These are phyloP conservation scores for Barnardius zonarius DNA, from an alignment of 2,113 vertebrate species.

Conservation along the genomic window DNA sequence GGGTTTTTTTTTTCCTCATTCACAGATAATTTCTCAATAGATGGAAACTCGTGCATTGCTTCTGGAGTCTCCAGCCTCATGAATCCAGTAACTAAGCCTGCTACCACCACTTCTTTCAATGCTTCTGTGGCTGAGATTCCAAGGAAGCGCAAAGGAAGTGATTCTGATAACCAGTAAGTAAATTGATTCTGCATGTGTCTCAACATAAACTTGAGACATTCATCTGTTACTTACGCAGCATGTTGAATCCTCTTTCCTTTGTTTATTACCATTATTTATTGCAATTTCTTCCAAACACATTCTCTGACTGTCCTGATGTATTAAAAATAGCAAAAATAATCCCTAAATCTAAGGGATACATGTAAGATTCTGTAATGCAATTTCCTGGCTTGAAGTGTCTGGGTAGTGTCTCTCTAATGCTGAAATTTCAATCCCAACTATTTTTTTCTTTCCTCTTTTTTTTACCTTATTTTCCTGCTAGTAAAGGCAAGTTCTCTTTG, in stretches of 20 bases:
- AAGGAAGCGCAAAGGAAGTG: conserved; percentile 86
- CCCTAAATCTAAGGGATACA: neutral
- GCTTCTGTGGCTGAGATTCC: conserved; percentile 72
- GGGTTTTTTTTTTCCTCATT: neutral
- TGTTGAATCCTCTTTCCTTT: neutral
- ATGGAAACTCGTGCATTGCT: conserved; percentile 62
- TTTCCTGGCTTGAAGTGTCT: neutral
- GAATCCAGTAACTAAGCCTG: conserved; percentile 57
- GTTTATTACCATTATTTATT: neutral
- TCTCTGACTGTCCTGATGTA: neutral
- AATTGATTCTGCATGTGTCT: neutral
- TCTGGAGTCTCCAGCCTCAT: conserved; percentile 71
- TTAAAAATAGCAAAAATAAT: neutral
- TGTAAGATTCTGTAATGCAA: neutral
- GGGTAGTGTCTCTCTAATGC: neutral
- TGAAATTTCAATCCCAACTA: neutral
- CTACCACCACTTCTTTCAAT: conserved; percentile 58
- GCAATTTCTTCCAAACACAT: neutral
- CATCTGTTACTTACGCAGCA: neutral
- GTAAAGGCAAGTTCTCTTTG: neutral
- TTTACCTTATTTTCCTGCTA: neutral
- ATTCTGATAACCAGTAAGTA: conserved; percentile 84
- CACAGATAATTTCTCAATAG: conserved; percentile 74
- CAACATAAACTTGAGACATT: neutral
- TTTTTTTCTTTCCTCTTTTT: neutral